Base-by-base conservation (phyloP, 2,888 invertebrate genomes). In the Sinotaia quadrata region DNA sequence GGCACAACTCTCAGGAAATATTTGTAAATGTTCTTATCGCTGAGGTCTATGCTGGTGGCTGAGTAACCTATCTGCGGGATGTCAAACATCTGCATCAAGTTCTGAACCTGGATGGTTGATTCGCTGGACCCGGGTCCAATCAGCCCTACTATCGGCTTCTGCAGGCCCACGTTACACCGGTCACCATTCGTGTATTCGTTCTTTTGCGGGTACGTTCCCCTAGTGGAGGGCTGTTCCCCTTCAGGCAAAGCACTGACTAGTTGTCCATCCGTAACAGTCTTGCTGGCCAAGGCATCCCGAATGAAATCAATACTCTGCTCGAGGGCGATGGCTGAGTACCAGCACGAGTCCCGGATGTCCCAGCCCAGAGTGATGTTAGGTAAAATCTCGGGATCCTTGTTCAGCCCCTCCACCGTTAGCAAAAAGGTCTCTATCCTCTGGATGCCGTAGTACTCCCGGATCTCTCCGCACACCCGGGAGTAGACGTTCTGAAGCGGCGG, bases 1-100 rank as follows among this genome's bases (percentile, higher is more conserved):
- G 94, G 94, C 51, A 94, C 94, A 33, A 94, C 93, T 44, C 94
- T 90, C 81, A 93, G 90, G 88, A 94, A 94, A 80, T 93, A 94
- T 80, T 92, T 91, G 89, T 92, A 94, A 74, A 93, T 89, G 75
- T 91, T 91, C 84, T 93, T 94, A 87, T 93, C 92, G 74, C 93
- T 93, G 60, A 94, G 90, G 86, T 93, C 93, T 77, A 91, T 91
- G 31, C 92, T 92, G 37, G 94, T 94, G 56, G 94, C 93, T 31
- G 93, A 93, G 88, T 94, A 94, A 31, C 93, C 93, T 70, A 94
- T 91, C 89, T 94, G 93, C 0, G 91, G 91, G 63, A 91, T 90
- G 73, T 89, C 87, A 82, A 91, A 91, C 67, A 93, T 90, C 85
- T 94, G 93, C 68, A 94, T 89, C 67, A 94, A 89, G 88, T 94